These are phyloP conservation scores for Electrona antarctica DNA, from an alignment of 2,113 vertebrate species.

Conservation along the genomic window DNA sequence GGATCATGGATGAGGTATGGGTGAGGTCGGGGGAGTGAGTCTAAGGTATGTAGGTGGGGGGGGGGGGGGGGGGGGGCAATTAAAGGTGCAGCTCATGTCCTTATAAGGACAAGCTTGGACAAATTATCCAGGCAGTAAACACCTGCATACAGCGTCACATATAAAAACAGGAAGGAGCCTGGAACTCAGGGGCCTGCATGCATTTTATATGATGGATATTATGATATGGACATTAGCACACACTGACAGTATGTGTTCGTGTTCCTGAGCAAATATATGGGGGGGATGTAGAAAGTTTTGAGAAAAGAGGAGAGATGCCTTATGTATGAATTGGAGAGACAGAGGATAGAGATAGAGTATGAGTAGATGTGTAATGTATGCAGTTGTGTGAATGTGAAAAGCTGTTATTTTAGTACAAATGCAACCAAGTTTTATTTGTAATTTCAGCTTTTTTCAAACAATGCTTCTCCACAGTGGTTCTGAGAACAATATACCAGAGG, in stretches of 20 bases:
- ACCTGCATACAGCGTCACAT: conserved; percentile 61
- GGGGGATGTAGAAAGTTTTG: too few relatives aligned
- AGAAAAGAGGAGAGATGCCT: conserved; percentile 3
- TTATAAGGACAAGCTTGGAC: conserved; percentile 69
- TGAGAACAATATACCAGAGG: neutral
- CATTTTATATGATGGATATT: neutral
- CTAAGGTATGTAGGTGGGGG: conserved; percentile 1
- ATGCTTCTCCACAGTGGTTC: conserved; percentile 8
- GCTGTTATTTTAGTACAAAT: too few relatives aligned
- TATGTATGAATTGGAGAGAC: neutral
- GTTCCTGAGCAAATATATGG: neutral
- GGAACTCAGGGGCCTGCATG: neutral
- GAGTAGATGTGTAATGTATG: neutral
- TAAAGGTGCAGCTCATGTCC: conserved; percentile 58
- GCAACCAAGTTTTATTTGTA: too few relatives aligned
- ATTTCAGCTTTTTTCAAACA: neutral
- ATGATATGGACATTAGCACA: neutral
- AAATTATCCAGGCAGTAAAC: conserved; percentile 35
- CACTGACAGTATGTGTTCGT: neutral
- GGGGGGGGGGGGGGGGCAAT: conserved; percentile 33
- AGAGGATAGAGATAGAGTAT: neutral
- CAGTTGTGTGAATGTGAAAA: too few relatives aligned
- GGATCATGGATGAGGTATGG: conserved; percentile 41
- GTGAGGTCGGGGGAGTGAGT: conserved; percentile 53
- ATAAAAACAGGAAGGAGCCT: neutral